Percentiles rank a stretch among this genome's conserved stretches.
Conservation (phyloP, 2,797 vertebrate species). For the Alca torda region DNA sequence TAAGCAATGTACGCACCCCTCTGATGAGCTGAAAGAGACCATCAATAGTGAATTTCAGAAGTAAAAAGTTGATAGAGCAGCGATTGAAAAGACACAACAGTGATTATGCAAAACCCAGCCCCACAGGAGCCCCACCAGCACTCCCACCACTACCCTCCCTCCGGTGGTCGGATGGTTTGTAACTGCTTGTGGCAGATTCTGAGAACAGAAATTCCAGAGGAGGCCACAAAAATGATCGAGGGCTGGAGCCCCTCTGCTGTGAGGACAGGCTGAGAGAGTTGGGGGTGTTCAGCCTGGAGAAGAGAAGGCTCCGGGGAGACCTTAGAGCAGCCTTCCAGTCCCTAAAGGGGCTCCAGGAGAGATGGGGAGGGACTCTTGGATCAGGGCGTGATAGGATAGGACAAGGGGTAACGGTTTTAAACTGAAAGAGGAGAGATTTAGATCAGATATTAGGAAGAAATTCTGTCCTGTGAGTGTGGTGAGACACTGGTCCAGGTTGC, state of each 20-base stretch:
- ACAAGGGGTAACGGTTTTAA: neutral
- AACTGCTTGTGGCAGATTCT: neutral
- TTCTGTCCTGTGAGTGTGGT: neutral
- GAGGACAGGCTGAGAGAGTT: neutral
- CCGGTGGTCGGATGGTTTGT: rapidly evolving
- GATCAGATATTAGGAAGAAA: too few relatives aligned
- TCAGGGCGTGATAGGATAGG: neutral
- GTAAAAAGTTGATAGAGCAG: neutral
- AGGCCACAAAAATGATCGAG: neutral
- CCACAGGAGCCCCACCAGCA: too few relatives aligned
- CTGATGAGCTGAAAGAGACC: neutral
- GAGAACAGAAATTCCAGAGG: neutral
- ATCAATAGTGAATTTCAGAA: neutral
- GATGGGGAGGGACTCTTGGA: neutral
- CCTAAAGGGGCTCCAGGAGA: neutral
- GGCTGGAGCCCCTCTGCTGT: neutral
- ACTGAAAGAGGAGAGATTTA: neutral
- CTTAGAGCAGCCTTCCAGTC: neutral
- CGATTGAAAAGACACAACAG: neutral
- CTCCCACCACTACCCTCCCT: neutral
- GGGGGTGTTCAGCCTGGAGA: neutral
- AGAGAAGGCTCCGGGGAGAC: neutral
- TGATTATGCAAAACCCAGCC: neutral
- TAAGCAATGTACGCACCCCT: rapidly evolving
- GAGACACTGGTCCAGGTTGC: neutral